Evolutionary conservation across 2,113 vertebrate genomes (phyloP), one percentile per base, ranked within the genome.

Genomic region (Cygnus atratus): DNA sequence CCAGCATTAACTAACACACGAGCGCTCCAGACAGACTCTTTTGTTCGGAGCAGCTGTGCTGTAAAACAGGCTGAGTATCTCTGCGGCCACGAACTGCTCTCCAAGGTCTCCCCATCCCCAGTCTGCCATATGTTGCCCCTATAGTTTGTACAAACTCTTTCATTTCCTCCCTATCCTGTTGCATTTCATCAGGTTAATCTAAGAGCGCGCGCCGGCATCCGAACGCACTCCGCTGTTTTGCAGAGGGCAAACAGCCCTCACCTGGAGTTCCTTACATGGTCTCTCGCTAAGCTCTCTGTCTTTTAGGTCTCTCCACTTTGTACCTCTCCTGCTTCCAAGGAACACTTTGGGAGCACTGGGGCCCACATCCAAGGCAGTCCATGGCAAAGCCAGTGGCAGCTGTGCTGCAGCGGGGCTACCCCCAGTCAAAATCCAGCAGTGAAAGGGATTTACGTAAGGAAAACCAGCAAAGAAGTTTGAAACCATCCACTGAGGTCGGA

Each of bases 21-120:
- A 87, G 59, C 29, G 5, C 90, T 59, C 75, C 76, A 87, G 78
- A 79, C 91, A 85, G 90, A 50, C 43, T 61, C 94, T 85, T 93
- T 96, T 95, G 92, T 95, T 96, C 90, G 74, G 75, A 97, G 96
- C 92, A 96, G 94, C 96, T 97, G 95, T 90, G 95, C 79, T 94
- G 85, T 95, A 95, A 95, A 95, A 87, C 90, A 90, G 88, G 46
- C 92, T 77, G 87, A 94, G 92, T 73, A 91, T 95, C 92, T 95
- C 58, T 77, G 82, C 0, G 12, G 90, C 79, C 95, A 95, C 91
- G 76, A 87, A 96, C 87, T 91, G 93, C 94, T 95, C 91, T 95
- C 94, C 67, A 44, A 96, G 85, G 92, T 90, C 88, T 96, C 71
- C 67, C 87, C 78, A 89, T 82, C 67, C 87, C 89, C 82, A 83